Base-by-base conservation (phyloP, 2,888 invertebrate genomes). In the Patella ulyssiponensis region DNA sequence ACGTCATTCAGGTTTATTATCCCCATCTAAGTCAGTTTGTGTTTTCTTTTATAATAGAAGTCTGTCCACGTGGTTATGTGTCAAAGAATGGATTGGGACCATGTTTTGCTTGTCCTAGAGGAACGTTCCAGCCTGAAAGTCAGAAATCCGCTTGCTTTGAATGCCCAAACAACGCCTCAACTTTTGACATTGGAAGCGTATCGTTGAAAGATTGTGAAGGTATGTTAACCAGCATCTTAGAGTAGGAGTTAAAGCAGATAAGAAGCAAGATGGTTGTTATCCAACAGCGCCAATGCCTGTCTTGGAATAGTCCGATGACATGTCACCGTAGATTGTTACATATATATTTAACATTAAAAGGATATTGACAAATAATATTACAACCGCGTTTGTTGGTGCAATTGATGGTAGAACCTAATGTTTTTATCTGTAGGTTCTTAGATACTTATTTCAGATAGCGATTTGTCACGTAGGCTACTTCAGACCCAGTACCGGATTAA, bases 71-170 rank as follows among this genome's bases (percentile, higher is more conserved):
- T 1, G 95, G 95, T 7, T 87, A 91, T 85, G 88, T 92, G 81
- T 90, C 93, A 64, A 84, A 91, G 87, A 92, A 93, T 3, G 94
- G 94, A 4, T 88, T 94, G 51, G 91, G 91, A 83, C 94, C 94
- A 1, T 93, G 94, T 84, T 92, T 92, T 79, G 92, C 93, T 2
- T 94, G 94, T 87, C 93, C 93, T 9, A 84, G 92, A 64, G 91
- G 92, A 3, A 91, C 89, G 71, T 92, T 89, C 82, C 93, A 93
- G 80, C 87, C 90, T 4, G 85, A 89, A n/a, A 74, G 74, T 23
- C 92, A 92, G 0, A 93, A 78, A 88, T 87, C 76, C 83, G 88
- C 82, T 75, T 93, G 86, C 82, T 88, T 83, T 89, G 92, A 81
- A 92, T 94, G 91, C 83, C 93, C 91, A 9, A 79, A 81, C 17